A percentile compares a stretch with the other conserved stretches of the same genome.
phyloP scores from a whole-genome alignment of 2,113 vertebrate genomes.

The Labeo catla region DNA sequence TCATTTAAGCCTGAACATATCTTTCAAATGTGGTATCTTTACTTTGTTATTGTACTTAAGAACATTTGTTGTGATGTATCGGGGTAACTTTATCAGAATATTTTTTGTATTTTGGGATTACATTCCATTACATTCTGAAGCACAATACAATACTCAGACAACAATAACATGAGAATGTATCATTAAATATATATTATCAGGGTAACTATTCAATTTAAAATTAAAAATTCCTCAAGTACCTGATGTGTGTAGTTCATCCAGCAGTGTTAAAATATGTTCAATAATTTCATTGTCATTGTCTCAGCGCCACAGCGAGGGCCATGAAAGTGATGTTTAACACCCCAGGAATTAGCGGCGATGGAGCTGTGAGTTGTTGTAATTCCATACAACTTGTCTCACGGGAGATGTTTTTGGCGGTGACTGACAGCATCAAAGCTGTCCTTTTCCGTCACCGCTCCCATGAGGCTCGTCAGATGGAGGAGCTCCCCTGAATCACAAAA shows the following conservation, averaged over 20 bases:
- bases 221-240: neutral
- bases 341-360: neutral
- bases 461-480: neutral
- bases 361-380: conserved; percentile 26
- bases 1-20: too few species aligned
- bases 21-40: too few species aligned
- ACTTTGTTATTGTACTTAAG: too few species aligned
- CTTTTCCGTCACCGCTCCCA: conserved; percentile 13
- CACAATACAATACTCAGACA: too few species aligned
- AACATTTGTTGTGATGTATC: too few species aligned
- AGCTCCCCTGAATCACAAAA: conserved; percentile 13
- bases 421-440: conserved; percentile 38
- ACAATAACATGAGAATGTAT: too few species aligned
- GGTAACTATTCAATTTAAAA: too few species aligned
- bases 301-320: neutral
- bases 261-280: neutral
- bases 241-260: neutral
- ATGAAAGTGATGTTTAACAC: conserved; percentile 20
- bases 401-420: conserved; percentile 22
- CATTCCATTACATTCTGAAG: too few species aligned
- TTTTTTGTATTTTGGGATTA: too few species aligned
- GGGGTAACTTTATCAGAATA: too few species aligned
- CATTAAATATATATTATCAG: too few species aligned
- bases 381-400: neutral
- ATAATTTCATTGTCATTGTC: neutral